phyloP scores from a whole-genome alignment of 2,113 vertebrate genomes.

The Dromaius novaehollandiae region DNA sequence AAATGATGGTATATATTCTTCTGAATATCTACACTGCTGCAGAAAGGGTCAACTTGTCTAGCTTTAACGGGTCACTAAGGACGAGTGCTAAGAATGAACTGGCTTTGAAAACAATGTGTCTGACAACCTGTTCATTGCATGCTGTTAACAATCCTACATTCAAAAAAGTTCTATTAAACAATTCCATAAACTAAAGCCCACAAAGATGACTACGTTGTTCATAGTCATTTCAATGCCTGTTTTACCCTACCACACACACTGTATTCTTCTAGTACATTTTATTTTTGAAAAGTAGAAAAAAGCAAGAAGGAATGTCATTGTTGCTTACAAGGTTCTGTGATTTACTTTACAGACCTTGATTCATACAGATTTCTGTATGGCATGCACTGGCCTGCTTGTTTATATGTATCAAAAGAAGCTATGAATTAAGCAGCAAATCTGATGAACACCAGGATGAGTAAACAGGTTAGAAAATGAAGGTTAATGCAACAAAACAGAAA shows the following conservation, averaged over 20 bases:
- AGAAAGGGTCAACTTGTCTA: neutral
- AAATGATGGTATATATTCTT: neutral
- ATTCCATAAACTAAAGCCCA: neutral
- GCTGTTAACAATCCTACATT: neutral
- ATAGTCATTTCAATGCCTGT: neutral
- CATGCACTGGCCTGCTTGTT: fast-evolving
- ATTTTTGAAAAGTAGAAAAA: neutral
- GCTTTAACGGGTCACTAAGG: fast-evolving
- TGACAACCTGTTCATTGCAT: neutral
- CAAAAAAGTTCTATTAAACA: neutral
- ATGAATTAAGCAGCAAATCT: neutral
- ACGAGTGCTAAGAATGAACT: neutral
- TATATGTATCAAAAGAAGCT: neutral
- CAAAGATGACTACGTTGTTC: neutral
- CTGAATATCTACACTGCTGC: neutral
- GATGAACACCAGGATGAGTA: neutral
- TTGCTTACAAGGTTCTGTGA: neutral
- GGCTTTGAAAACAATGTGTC: fast-evolving
- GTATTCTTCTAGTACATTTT: neutral
- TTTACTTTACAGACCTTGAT: neutral
- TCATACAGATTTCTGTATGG: neutral
- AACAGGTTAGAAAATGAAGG: neutral
- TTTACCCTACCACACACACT: fast-evolving
- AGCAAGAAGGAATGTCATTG: neutral
- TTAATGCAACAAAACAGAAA: neutral